Conservation (phyloP, 2,888 invertebrate species). For the Apamea crenata region DNA sequence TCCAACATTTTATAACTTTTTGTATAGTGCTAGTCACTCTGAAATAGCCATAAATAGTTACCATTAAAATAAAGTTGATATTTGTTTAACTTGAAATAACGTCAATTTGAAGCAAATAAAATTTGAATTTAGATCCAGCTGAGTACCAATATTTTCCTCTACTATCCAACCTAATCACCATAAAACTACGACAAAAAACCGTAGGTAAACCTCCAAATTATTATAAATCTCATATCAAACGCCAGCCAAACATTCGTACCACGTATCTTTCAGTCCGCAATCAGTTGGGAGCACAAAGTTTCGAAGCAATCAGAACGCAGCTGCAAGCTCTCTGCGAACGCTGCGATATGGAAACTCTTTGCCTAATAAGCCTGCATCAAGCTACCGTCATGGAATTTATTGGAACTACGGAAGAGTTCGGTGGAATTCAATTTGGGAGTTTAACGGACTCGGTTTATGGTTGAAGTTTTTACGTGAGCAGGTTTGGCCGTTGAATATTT, state of each 20-base stretch:
- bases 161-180: slow-evolving; percentile 13
- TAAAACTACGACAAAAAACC: not conserved
- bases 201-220: slow-evolving; percentile 21
- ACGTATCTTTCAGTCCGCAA: slow-evolving; percentile 65
- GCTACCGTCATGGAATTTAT: slow-evolving; percentile 58
- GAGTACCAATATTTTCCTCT: too few species aligned
- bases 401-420: slow-evolving; percentile 39
- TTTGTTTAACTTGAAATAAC: too few species aligned
- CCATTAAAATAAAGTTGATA: too few species aligned
- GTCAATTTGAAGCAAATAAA: too few species aligned
- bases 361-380: slow-evolving; percentile 65
- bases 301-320: slow-evolving; percentile 70
- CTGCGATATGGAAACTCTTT: slow-evolving; percentile 62
- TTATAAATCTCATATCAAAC: slow-evolving; percentile 36
- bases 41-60: too few species aligned
- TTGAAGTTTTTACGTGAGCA: slow-evolving; percentile 26
- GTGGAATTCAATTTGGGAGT: slow-evolving; percentile 39
- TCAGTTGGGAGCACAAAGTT: slow-evolving; percentile 63
- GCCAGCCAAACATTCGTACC: slow-evolving; percentile 52
- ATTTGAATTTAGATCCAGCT: too few species aligned
- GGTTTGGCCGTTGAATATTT: not conserved
- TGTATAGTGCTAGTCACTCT: too few species aligned
- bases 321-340: slow-evolving; percentile 61
- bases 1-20: too few species aligned
- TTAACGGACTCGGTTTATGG: slow-evolving; percentile 12